Evolutionary conservation across 2,888 invertebrate species (phyloP).

Genomic region (Camponotus fellah): DNA sequence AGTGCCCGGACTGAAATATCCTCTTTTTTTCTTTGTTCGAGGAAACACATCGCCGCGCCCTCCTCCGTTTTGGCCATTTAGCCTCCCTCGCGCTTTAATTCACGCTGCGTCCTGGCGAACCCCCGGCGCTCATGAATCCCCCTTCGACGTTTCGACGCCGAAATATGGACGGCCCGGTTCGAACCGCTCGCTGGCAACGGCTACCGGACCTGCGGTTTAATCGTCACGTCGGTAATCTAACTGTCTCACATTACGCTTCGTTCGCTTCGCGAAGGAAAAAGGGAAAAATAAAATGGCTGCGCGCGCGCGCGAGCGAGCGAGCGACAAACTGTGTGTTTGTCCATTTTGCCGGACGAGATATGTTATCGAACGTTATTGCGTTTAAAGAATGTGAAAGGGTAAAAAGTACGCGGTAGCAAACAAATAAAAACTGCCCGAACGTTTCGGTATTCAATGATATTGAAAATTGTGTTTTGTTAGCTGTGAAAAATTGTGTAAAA

Average conservation of each 20-base stretch:
- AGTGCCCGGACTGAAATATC: conserved; percentile 75
- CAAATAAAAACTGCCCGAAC: conserved; percentile 2
- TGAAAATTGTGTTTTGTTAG: neutral
- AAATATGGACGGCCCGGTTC: conserved; percentile 66
- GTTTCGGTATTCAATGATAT: neutral
- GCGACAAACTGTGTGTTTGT: conserved; percentile 32
- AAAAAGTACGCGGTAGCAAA: conserved; percentile 20
- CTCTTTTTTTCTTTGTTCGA: conserved; percentile 60
- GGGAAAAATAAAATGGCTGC: conserved; percentile 20
- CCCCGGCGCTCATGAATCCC: conserved; percentile 68
- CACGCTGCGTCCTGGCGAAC: conserved; percentile 63
- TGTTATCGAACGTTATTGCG: conserved; percentile 28
- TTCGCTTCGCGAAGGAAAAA: conserved; percentile 35
- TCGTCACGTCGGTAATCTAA: conserved; percentile 56
- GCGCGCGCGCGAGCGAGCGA: neutral
- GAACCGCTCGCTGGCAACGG: conserved; percentile 65
- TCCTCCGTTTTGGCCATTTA: conserved; percentile 66
- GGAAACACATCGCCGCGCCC: conserved; percentile 65
- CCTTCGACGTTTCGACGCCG: conserved; percentile 73
- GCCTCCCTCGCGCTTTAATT: conserved; percentile 66
- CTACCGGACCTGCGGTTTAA: conserved; percentile 63
- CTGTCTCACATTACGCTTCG: conserved; percentile 49
- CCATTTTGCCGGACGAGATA: neutral
- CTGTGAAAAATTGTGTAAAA: neutral
- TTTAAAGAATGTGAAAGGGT: conserved; percentile 12